Conservation (phyloP, 2,797 vertebrate species). For the Phrynocephalus vlangalii region DNA sequence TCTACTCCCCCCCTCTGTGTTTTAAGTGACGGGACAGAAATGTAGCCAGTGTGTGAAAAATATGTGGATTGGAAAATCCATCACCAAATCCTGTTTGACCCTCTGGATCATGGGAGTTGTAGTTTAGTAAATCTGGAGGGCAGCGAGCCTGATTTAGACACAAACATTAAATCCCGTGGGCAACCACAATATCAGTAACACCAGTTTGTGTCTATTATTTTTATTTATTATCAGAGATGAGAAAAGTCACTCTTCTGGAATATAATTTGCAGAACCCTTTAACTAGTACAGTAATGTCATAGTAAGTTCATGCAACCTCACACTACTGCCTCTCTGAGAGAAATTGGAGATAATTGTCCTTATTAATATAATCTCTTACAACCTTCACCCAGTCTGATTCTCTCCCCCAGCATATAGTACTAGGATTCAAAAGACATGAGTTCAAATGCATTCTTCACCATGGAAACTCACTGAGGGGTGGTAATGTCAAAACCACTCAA, state of each 20-base stretch:
- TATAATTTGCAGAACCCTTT: neutral
- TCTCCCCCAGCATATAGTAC: neutral
- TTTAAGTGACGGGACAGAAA: neutral
- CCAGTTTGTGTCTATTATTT: neutral
- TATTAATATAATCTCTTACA: too few species aligned
- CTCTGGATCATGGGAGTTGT: neutral
- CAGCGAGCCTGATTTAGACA: neutral
- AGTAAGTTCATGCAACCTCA: neutral
- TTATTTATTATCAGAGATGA: neutral
- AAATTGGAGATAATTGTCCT: neutral
- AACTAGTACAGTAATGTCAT: neutral
- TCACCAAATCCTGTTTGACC: neutral
- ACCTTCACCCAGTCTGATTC: too few species aligned
- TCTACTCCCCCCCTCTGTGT: neutral
- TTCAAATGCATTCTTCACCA: neutral
- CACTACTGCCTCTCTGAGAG: neutral
- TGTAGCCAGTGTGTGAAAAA: neutral
- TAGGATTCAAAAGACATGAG: neutral
- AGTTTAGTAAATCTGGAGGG: neutral
- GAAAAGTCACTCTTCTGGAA: neutral
- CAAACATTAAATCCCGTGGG: too few species aligned
- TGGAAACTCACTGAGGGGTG: neutral
- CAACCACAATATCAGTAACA: neutral
- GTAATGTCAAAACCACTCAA: too few species aligned
- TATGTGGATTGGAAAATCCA: neutral